These are phyloP conservation scores for Eidolon dupreanum DNA, from an alignment of 2,797 vertebrate species.

Conservation along the genomic window DNA sequence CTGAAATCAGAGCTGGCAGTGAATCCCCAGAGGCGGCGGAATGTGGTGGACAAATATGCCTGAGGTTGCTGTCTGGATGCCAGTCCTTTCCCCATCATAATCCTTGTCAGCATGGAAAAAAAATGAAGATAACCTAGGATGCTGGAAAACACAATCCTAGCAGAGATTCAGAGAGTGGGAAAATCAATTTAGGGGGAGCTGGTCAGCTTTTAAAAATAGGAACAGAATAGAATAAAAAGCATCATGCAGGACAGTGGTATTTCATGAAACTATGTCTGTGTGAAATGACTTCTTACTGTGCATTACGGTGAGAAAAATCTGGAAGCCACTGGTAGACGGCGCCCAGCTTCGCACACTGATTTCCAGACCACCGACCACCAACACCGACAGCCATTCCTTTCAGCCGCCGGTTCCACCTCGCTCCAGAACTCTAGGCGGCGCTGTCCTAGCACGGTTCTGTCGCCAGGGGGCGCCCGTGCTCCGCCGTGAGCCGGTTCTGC, in stretches of 20 bases:
- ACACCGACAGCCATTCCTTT: neutral
- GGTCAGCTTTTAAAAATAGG: neutral
- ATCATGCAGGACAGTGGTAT: neutral
- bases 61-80: no score
- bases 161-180: neutral
- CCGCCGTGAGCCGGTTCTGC: neutral
- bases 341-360: neutral
- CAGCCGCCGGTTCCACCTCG: fast-evolving
- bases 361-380: neutral
- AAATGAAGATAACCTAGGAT: neutral
- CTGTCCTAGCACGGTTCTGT: no score
- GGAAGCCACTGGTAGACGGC: neutral
- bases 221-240: neutral
- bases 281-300: neutral
- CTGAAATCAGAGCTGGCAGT: neutral
- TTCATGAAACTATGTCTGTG: neutral
- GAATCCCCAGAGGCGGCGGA: neutral
- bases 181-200: neutral
- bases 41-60: neutral
- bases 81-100: neutral
- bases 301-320: neutral
- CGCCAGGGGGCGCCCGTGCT: neutral
- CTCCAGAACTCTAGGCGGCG: no score
- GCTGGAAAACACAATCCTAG: neutral
- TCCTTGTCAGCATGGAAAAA: no score